Evolutionary conservation across 2,888 invertebrate genomes (phyloP), one percentile per base, ranked within the genome.

Genomic region (Nematopogon swammerdamellus): DNA sequence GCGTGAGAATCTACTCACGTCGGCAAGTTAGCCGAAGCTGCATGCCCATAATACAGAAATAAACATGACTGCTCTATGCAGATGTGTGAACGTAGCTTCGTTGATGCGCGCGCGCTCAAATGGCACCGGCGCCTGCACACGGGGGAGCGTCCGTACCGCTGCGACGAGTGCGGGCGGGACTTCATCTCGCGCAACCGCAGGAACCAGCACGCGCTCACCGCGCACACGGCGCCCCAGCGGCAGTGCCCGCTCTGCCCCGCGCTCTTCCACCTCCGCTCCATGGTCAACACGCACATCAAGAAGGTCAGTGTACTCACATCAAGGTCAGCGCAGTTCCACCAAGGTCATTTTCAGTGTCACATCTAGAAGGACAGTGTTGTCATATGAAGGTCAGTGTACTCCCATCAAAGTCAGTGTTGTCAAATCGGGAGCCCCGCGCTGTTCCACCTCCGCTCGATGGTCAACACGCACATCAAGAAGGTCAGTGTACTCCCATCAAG

Each of bases 181-280:
- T 79, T 77, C 63, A 68, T 79, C 50, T 68, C 75, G 1, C 51
- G 61, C 51, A 71, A 70, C 63, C 69, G 77, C 0, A 70, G 77
- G 57, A 72, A 73, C 63, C 74, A 75, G 63, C 77, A 79, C 68
- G 60, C 65, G 2, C 36, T 65, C 54, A 72, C 72, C 52, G 68
- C 77, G 2, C 77, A 77, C 64, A 63, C 74, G 0, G 68, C 63
- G 44, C 76, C 77, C 45, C 50, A 70, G 47, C 64, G 69, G 1
- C 72, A 73, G 53, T 79, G 77, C 47, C 77, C 77, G 57, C 70
- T 79, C 3, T 79, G 77, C 49, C 77, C 77, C 17, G 72, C 77
- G 50, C 70, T 75, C 6, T 79, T 79, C 67, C 77, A 79, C 19
- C 67, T 77, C 18, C 58, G 69, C 14, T 76, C 77, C 17, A 74